Percentiles rank a stretch among this genome's conserved stretches.
Evolutionary conservation across 2,797 vertebrate genomes (phyloP).

Genomic region (Falco novaeseelandiae): DNA sequence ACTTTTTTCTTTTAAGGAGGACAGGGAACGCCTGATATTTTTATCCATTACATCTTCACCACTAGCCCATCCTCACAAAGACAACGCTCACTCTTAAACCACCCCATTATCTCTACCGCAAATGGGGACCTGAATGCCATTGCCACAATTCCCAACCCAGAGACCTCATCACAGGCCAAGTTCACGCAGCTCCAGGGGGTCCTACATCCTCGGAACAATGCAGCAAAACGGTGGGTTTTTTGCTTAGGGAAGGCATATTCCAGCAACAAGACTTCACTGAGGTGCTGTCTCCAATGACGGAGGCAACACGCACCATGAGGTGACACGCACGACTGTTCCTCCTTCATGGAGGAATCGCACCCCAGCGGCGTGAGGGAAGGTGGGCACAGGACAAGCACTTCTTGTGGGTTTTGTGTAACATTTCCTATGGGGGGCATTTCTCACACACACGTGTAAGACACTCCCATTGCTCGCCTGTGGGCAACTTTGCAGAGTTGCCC

Average conservation of each 20-base stretch:
- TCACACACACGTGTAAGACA: accelerated
- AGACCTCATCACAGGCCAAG: neutral
- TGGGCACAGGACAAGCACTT: accelerated
- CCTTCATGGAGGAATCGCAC: accelerated
- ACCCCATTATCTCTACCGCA: accelerated
- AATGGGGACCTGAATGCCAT: neutral
- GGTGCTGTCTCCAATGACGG: neutral
- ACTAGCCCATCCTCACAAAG: neutral
- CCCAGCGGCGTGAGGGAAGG: accelerated
- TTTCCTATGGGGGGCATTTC: accelerated
- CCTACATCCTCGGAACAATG: accelerated
- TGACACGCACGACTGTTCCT: accelerated
- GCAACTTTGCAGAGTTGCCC: neutral
- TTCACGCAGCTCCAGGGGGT: neutral
- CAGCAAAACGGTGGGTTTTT: accelerated
- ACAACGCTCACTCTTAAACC: accelerated
- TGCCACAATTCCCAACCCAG: neutral
- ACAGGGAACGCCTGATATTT: neutral
- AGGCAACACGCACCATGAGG: neutral
- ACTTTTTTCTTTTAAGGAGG: neutral
- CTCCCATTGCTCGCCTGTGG: accelerated
- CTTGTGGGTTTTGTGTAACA: accelerated
- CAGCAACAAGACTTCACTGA: neutral
- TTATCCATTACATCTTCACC: accelerated
- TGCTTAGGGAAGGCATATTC: neutral